Conservation (phyloP, 1,140 invertebrate species). For the Orius laevigatus region DNA sequence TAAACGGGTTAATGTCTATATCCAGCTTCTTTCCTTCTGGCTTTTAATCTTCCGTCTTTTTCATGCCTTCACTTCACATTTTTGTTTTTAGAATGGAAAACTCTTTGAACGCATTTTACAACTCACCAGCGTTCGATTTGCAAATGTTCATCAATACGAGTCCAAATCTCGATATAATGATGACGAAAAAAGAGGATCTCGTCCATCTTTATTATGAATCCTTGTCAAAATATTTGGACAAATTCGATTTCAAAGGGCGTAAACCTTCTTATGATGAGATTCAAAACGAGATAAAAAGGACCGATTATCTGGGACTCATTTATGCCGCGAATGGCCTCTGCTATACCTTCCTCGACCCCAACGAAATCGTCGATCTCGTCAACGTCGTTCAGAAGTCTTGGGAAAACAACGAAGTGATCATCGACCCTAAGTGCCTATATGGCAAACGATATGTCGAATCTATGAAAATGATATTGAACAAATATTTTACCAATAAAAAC, state of each 20-base stretch:
- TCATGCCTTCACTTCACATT: neutral
- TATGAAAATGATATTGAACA: too few species aligned
- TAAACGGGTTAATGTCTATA: too few species aligned
- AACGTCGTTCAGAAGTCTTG: too few species aligned
- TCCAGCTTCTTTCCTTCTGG: too few species aligned
- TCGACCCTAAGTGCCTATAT: too few species aligned
- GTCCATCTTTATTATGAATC: neutral
- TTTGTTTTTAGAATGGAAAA: conserved; percentile 17
- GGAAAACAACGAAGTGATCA: too few species aligned
- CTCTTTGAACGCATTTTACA: conserved; percentile 18
- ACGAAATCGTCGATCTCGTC: too few species aligned
- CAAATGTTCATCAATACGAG: conserved; percentile 18
- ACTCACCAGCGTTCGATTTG: conserved; percentile 19
- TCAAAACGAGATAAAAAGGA: neutral
- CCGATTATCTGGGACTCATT: neutral
- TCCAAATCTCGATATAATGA: conserved; percentile 1
- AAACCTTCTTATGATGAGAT: neutral
- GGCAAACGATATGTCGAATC: too few species aligned
- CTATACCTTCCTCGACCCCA: too few species aligned
- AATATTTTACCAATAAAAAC: too few species aligned
- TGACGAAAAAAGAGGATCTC: neutral
- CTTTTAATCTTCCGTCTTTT: too few species aligned
- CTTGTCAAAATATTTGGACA: neutral
- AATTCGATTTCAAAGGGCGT: neutral
- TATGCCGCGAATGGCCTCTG: neutral